phyloP scores from a whole-genome alignment of 2,888 invertebrate species.

The Xiphydria camelus region DNA sequence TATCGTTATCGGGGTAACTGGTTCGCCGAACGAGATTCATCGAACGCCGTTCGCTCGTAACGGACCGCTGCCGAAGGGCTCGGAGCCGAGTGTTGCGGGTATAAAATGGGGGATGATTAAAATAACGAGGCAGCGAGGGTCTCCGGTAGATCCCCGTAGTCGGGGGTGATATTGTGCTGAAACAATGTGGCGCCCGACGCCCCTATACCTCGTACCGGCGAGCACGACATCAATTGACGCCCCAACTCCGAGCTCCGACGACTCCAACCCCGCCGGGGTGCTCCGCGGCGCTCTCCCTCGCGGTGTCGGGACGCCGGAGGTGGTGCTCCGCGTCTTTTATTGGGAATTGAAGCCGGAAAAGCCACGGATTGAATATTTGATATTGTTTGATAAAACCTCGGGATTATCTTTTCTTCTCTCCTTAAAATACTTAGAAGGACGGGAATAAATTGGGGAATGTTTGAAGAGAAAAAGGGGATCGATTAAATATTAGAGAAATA shows the following conservation, averaged over 20 bases:
- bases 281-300: slow-evolving; percentile 9
- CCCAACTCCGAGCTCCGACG: slow-evolving; percentile 21
- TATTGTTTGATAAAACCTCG: too few relatives aligned
- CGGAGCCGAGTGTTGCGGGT: slow-evolving; percentile 40
- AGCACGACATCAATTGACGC: slow-evolving; percentile 50
- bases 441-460: too few relatives aligned
- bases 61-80: slow-evolving; percentile 31
- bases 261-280: slow-evolving; percentile 1
- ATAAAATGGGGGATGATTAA: slow-evolving; percentile 54
- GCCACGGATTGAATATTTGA: slow-evolving; percentile 25
- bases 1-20: too few relatives aligned
- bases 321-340: slow-evolving; percentile 14
- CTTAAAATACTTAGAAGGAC: too few relatives aligned
- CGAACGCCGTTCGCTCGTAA: too few relatives aligned
- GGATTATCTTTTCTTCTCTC: too few relatives aligned
- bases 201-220: slow-evolving; percentile 35
- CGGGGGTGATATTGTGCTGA: slow-evolving; percentile 45
- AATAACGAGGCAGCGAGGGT: slow-evolving; percentile 51
- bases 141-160: slow-evolving; percentile 31
- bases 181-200: slow-evolving; percentile 51
- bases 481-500: too few relatives aligned
- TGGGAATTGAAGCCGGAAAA: slow-evolving; percentile 28
- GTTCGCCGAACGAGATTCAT: too few relatives aligned
- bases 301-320: slow-evolving; percentile 8
- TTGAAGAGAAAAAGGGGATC: too few relatives aligned